Base-by-base conservation (phyloP, 1,140 invertebrate genomes). In the Heliconius eleuchia region DNA sequence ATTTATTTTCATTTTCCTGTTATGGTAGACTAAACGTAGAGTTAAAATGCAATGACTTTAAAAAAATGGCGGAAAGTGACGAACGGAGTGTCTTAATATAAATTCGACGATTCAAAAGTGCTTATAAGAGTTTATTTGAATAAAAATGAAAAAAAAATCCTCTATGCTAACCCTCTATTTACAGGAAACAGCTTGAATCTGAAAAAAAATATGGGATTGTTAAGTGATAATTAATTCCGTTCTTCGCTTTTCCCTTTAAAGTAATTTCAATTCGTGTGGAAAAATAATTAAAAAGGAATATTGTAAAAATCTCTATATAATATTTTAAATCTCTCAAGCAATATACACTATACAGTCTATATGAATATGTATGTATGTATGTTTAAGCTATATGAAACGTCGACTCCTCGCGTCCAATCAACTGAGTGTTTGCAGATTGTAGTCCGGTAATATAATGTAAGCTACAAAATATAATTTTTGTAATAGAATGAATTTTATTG, bases 361-460 rank as follows among this genome's bases (percentile, higher is more conserved):
- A 27, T 27, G 23, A 27, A 66, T 11, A 30, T 66, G 8, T 13
- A 66, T 57, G 55, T n/a, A 57, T 9, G 71, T 39, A 30, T 39
- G 19, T 30, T 37, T 71, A 34, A 71, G 70, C n/a, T 6, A 37
- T 37, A 72, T 72, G 37, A 37, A 72, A n/a, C 34, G 71, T 37
- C 37, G 71, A 72, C 71, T 37, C 27, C 70, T 42, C 37, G 71
- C 37, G 5, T 72, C 71, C 34, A 72, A 72, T 72, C 71, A 72
- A 27, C 18, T 72, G 37, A 72, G 71, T 72, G 71, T 23, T 66
- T 66, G 23, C 37, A 72, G 71, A 42, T 72, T 72, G 18, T 37
- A 39, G 60, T 23, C 11, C 60, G 23, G 23, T 66, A 66, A 27
- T 66, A 66, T 66, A 66, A 23, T 27, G 60, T 66, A 66, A 66